Conservation (phyloP, 2,797 vertebrate genomes). For the Chaetodon trifasciatus region DNA sequence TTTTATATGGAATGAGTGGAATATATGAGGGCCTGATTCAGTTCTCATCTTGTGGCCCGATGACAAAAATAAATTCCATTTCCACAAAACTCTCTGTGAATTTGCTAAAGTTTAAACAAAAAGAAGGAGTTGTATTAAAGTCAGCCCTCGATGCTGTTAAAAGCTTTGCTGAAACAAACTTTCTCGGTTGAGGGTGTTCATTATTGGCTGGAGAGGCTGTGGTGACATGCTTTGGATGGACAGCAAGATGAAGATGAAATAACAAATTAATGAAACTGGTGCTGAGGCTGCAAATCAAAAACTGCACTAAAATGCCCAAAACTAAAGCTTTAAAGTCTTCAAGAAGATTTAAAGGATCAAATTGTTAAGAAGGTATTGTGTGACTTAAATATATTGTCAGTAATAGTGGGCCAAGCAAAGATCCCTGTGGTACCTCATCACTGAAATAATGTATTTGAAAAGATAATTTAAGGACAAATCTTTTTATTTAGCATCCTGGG, state of each 20-base stretch:
- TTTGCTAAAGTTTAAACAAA: neutral
- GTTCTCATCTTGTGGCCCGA: neutral
- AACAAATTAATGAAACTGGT: too few species aligned
- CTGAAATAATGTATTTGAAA: too few species aligned
- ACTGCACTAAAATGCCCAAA: too few species aligned
- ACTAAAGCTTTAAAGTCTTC: too few species aligned
- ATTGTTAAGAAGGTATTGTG: too few species aligned
- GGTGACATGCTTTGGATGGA: neutral
- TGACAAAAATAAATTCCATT: neutral
- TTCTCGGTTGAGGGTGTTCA: neutral
- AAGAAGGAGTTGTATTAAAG: neutral
- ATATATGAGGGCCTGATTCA: neutral
- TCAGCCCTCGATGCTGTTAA: neutral
- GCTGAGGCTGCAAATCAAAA: too few species aligned
- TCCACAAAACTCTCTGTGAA: neutral
- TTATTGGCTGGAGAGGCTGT: neutral
- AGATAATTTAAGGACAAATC: too few species aligned
- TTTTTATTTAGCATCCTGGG: too few species aligned
- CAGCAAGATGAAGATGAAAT: neutral
- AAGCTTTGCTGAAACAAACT: neutral
- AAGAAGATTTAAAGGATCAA: too few species aligned
- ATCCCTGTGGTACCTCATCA: too few species aligned
- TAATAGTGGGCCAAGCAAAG: too few species aligned
- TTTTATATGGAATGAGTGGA: neutral
- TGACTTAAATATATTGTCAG: too few species aligned